phyloP scores from a whole-genome alignment of 2,797 vertebrate species.

The Scyliorhinus canicula region DNA sequence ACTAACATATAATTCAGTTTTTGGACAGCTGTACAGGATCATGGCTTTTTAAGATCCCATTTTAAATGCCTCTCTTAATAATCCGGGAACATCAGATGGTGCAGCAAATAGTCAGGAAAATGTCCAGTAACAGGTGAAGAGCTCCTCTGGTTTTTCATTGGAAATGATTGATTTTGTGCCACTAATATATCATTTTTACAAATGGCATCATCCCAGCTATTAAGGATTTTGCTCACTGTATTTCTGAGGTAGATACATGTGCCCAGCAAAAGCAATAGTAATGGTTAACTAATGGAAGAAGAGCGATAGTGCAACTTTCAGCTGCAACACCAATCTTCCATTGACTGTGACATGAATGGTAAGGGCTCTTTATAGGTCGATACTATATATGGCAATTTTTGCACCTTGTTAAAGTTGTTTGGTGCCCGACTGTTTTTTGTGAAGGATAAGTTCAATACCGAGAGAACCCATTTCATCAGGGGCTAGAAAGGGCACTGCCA shows the following conservation, averaged over 20 bases:
- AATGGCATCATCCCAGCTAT: conserved; percentile 49
- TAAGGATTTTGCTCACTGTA: conserved; percentile 54
- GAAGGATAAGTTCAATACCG: not conserved
- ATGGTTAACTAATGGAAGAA: conserved; percentile 59
- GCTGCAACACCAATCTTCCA: conserved; percentile 52
- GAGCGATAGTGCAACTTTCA: conserved; percentile 49
- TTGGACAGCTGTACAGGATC: not conserved
- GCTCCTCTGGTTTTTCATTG: not conserved
- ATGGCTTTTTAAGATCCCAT: not conserved
- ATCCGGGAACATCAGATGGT: not conserved
- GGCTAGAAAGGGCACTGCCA: no score
- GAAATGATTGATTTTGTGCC: not conserved
- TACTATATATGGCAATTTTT: not conserved
- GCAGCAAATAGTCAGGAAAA: not conserved
- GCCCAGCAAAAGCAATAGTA: conserved; percentile 58
- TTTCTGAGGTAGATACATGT: conserved; percentile 60
- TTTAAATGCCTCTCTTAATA: not conserved
- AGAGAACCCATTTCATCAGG: not conserved
- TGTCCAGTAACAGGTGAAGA: not conserved
- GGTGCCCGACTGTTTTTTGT: not conserved
- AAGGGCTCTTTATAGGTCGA: conserved; percentile 34
- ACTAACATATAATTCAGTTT: not conserved
- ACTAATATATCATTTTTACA: conserved; percentile 39
- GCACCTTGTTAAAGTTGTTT: not conserved
- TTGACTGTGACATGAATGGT: conserved; percentile 61